Conservation (phyloP, 1,140 invertebrate species). For the Apis mellifera region Amel_HAv3.1 CM009944.2:9100001-9100500, state of each 20-base stretch:
- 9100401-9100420: conserved; percentile 47
- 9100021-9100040: conserved; percentile 75
- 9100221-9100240: conserved; percentile 79
- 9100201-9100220: conserved; percentile 63
- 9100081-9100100: conserved; percentile 76
- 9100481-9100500: conserved; percentile 85
- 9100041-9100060: conserved; percentile 73
- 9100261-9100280: conserved; percentile 64
- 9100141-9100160: conserved; percentile 60
- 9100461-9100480: conserved; percentile 75
- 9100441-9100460: conserved; percentile 44
- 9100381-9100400: conserved; percentile 75
- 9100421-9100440: conserved; percentile 42
- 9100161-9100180: background rate
- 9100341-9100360: conserved; percentile 81
- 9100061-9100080: conserved; percentile 75
- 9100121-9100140: conserved; percentile 68
- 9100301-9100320: conserved; percentile 83
- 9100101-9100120: conserved; percentile 72
- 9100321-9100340: conserved; percentile 81
- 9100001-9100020: conserved; percentile 77
- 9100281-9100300: conserved; percentile 65
- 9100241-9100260: conserved; percentile 79
- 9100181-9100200: background rate
- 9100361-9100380: conserved; percentile 80